A percentile compares a stretch with the other conserved stretches of the same genome.
Conservation (phyloP, 2,113 vertebrate species). For the Melanotaenia duboulayi region DNA sequence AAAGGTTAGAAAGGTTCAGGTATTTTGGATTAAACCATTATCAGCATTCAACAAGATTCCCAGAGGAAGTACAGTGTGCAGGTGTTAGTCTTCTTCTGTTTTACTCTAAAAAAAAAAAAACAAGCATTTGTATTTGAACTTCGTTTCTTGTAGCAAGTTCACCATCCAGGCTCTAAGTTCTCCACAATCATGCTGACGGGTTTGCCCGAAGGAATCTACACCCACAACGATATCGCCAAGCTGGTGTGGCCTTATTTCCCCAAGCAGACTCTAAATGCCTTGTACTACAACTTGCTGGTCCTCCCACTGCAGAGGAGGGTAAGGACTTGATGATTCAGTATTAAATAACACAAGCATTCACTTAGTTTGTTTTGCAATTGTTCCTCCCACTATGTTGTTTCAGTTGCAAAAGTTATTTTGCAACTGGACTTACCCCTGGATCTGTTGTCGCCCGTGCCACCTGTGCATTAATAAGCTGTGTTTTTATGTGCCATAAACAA, state of each 20-base stretch:
- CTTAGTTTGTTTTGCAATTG: no score
- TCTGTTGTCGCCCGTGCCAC: no score
- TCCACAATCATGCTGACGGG: slow-evolving; percentile 53
- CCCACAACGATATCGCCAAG: background rate
- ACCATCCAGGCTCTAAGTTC: background rate
- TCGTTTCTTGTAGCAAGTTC: slow-evolving; percentile 10
- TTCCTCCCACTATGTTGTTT: no score
- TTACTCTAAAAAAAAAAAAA: background rate
- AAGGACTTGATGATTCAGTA: background rate
- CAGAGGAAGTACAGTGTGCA: background rate
- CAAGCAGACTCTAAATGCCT: background rate
- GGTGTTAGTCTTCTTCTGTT: background rate
- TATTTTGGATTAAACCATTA: no score
- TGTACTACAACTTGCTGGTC: slow-evolving; percentile 24
- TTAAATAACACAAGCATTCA: background rate
- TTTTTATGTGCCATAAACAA: no score
- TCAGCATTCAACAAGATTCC: background rate
- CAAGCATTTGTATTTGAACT: background rate
- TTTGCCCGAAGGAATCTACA: slow-evolving; percentile 40
- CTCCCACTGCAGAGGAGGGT: slow-evolving; percentile 58
- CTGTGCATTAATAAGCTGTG: no score
- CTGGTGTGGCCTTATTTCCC: slow-evolving; percentile 21
- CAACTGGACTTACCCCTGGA: no score
- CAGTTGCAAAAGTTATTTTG: no score
- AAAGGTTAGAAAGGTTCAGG: no score